A percentile compares a stretch with the other conserved stretches of the same genome.
Evolutionary conservation across 2,797 vertebrate species (phyloP).

Genomic region (Petrocephalus schoutedeni): DNA sequence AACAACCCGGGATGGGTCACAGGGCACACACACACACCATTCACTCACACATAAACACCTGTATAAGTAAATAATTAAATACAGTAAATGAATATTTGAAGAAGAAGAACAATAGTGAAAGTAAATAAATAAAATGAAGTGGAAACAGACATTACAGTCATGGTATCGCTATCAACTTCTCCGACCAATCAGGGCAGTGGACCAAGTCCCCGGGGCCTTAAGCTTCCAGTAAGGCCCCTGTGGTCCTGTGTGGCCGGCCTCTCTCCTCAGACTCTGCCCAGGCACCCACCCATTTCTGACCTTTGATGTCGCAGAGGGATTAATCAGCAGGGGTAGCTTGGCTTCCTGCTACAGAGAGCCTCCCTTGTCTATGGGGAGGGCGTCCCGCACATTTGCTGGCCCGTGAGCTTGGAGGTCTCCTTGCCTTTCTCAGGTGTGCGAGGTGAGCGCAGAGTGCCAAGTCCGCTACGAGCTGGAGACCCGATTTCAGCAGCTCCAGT

Average conservation of each 20-base stretch:
- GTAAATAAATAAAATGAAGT: neutral
- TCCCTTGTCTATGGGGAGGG: neutral
- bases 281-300: neutral
- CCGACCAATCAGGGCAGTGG: neutral
- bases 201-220: neutral
- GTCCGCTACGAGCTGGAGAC: slow-evolving; percentile 79
- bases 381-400: too few species aligned
- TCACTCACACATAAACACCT: neutral
- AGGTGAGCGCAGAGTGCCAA: slow-evolving; percentile 76
- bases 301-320: neutral
- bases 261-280: neutral
- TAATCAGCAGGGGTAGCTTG: neutral
- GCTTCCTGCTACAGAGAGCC: neutral
- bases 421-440: slow-evolving; percentile 64
- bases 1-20: neutral
- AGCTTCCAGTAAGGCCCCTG: neutral
- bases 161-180: neutral
- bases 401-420: neutral
- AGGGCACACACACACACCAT: neutral
- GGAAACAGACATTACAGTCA: neutral
- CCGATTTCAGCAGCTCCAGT: slow-evolving; percentile 77
- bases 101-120: neutral
- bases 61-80: neutral
- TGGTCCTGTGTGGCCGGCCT: neutral
- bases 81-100: neutral